Evolutionary conservation across 2,888 invertebrate species (phyloP).

Genomic region (Drosophila testacea): DNA sequence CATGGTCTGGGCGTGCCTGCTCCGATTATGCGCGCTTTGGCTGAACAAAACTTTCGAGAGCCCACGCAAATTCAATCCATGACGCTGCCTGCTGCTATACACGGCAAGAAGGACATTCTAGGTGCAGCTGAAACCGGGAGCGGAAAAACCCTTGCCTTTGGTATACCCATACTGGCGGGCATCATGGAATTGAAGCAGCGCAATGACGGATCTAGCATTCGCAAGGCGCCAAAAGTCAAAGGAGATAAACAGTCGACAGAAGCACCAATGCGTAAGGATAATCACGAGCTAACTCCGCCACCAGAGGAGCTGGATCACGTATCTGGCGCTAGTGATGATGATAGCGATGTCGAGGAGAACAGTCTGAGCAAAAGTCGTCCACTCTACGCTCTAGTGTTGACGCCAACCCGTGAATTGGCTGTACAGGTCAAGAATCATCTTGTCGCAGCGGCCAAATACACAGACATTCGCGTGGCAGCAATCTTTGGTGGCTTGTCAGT

Average conservation of each 20-base stretch:
- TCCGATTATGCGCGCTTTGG: constrained; percentile 90
- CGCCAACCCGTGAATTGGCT: constrained; percentile 98
- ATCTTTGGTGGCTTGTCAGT: constrained; percentile 97
- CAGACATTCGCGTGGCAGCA: constrained; percentile 90
- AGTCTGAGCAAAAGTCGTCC: constrained; percentile 54
- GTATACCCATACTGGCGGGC: constrained; percentile 95
- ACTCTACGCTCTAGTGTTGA: constrained; percentile 94
- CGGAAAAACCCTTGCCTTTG: constrained; percentile 99
- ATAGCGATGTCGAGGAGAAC: constrained; percentile 60
- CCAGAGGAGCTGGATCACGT: constrained; percentile 81
- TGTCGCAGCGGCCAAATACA: constrained; percentile 91
- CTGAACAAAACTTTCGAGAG: constrained; percentile 90
- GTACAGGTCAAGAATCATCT: constrained; percentile 97
- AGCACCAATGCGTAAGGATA: constrained; percentile 31
- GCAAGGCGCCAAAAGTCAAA: constrained; percentile 70
- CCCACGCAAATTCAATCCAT: constrained; percentile 96
- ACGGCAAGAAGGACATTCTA: constrained; percentile 94
- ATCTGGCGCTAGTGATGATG: constrained; percentile 64
- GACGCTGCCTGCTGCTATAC: constrained; percentile 92
- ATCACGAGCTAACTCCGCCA: constrained; percentile 84
- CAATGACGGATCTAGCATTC: constrained; percentile 81
- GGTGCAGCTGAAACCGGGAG: constrained; percentile 99
- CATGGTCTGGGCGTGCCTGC: constrained; percentile 88
- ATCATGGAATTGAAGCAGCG: constrained; percentile 90
- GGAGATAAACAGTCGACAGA: constrained; percentile 32